A percentile compares a stretch with the other conserved stretches of the same genome.
These are phyloP conservation scores for Coleophora deauratella DNA, from an alignment of 2,888 invertebrate genomes.

Conservation along the genomic window DNA sequence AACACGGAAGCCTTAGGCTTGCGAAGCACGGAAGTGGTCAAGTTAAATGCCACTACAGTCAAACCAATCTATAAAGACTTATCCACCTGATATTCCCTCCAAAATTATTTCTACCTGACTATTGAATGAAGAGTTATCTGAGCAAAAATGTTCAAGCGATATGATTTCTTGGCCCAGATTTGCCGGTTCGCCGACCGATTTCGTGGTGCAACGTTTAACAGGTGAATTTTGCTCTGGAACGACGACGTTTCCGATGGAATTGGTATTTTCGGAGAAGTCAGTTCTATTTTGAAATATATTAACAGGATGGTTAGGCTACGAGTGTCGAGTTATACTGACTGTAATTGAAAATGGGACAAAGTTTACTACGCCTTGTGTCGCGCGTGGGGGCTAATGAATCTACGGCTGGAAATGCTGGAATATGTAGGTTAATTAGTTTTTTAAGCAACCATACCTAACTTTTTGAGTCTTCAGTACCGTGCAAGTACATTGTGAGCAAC, in stretches of 20 bases:
- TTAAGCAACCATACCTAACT: too few species aligned
- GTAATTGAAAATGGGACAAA: background rate
- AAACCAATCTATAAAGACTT: too few species aligned
- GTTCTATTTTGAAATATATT: slow-evolving; percentile 36
- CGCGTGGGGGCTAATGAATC: too few species aligned
- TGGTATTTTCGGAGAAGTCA: slow-evolving; percentile 46
- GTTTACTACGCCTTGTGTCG: too few species aligned
- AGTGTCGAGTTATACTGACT: slow-evolving; percentile 3
- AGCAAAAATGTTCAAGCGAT: slow-evolving; percentile 42
- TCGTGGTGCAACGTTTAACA: slow-evolving; percentile 45
- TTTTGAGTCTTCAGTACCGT: too few species aligned
- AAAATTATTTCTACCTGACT: background rate
- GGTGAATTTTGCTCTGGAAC: slow-evolving; percentile 49
- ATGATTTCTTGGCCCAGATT: slow-evolving; percentile 60
- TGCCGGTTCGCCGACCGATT: slow-evolving; percentile 54
- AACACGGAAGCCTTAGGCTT: too few species aligned
- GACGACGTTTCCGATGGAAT: slow-evolving; percentile 39
- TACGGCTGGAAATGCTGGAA: too few species aligned
- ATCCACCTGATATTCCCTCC: background rate
- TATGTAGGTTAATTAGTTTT: too few species aligned
- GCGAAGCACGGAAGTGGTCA: too few species aligned
- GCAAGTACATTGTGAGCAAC: too few species aligned
- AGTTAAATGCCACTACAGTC: too few species aligned
- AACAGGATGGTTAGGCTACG: slow-evolving; percentile 3
- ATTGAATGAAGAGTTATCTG: slow-evolving; percentile 24